Percentiles rank a stretch among this genome's conserved stretches.
Conservation (phyloP, 2,113 vertebrate species). For the Hippocampus guttulatus region DNA sequence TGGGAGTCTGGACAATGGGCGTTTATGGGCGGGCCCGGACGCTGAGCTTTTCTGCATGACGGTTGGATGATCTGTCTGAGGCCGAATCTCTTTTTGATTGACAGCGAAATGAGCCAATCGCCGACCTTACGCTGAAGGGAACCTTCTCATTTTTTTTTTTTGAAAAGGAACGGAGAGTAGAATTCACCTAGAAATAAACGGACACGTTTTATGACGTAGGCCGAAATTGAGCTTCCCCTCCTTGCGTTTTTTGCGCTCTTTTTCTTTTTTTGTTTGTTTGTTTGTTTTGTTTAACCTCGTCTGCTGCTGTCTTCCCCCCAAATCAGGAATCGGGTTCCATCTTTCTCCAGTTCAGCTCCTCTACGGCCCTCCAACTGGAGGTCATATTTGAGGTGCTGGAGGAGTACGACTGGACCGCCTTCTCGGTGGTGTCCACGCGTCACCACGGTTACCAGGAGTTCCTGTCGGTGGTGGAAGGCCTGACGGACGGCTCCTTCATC, state of each 20-base stretch:
- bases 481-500: constrained; percentile 91
- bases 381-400: constrained; percentile 95
- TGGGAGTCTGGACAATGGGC: too few relatives aligned
- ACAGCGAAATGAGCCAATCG: too few relatives aligned
- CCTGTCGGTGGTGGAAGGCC: constrained; percentile 84
- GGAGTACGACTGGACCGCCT: constrained; percentile 93
- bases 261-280: neutral
- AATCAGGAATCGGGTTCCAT: constrained; percentile 88
- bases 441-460: constrained; percentile 91
- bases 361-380: constrained; percentile 87
- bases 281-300: constrained; percentile 32
- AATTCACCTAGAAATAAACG: too few relatives aligned
- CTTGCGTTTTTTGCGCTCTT: neutral
- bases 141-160: too few relatives aligned
- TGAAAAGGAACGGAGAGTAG: too few relatives aligned
- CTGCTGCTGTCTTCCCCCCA: constrained; percentile 46
- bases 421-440: constrained; percentile 86
- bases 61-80: too few relatives aligned
- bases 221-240: too few relatives aligned
- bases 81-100: too few relatives aligned
- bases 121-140: too few relatives aligned
- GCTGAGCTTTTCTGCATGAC: too few relatives aligned
- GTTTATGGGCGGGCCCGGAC: too few relatives aligned
- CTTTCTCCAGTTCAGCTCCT: constrained; percentile 91
- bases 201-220: too few relatives aligned